These are phyloP conservation scores for Campopleginae sp. DNA, from an alignment of 2,888 invertebrate species.

Conservation along the genomic window DNA sequence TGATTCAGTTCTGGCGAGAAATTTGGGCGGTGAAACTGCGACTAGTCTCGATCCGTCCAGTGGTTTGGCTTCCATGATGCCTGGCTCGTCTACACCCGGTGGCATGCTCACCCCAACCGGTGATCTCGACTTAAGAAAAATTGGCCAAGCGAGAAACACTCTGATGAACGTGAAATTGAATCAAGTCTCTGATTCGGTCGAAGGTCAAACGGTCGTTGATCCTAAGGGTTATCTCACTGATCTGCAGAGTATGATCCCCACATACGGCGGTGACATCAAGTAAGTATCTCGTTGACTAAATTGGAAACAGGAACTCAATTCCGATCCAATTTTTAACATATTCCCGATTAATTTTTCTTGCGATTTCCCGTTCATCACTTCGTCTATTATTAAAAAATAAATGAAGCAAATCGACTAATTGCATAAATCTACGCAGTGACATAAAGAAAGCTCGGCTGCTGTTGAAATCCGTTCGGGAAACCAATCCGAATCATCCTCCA, in stretches of 20 bases:
- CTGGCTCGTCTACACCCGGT: conserved; percentile 93
- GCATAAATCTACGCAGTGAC: conserved; percentile 86
- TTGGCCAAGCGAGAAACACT: conserved; percentile 99
- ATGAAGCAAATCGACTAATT: background rate
- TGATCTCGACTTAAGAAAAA: conserved; percentile 98
- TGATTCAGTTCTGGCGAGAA: conserved; percentile 96
- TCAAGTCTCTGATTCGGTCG: conserved; percentile 97
- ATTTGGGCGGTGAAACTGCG: conserved; percentile 92
- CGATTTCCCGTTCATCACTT: background rate
- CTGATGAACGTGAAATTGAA: conserved; percentile 98
- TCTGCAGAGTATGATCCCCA: conserved; percentile 99
- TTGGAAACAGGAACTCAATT: background rate
- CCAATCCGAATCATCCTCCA: conserved; percentile 99
- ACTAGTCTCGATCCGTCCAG: conserved; percentile 93
- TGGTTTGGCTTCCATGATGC: conserved; percentile 94
- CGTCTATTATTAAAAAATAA: background rate
- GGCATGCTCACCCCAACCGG: conserved; percentile 94
- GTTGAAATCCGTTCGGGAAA: conserved; percentile 97
- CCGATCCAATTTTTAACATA: too few species aligned
- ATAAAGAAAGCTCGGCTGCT: conserved; percentile 98
- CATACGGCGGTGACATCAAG: conserved; percentile 98
- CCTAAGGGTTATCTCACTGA: conserved; percentile 99
- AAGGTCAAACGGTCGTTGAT: conserved; percentile 99
- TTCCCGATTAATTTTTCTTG: background rate
- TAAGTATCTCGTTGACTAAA: conserved; percentile 75